A percentile compares a stretch with the other conserved stretches of the same genome.
phyloP scores from a whole-genome alignment of 2,797 vertebrate species.

The Gymnopithys bicolor region DNA sequence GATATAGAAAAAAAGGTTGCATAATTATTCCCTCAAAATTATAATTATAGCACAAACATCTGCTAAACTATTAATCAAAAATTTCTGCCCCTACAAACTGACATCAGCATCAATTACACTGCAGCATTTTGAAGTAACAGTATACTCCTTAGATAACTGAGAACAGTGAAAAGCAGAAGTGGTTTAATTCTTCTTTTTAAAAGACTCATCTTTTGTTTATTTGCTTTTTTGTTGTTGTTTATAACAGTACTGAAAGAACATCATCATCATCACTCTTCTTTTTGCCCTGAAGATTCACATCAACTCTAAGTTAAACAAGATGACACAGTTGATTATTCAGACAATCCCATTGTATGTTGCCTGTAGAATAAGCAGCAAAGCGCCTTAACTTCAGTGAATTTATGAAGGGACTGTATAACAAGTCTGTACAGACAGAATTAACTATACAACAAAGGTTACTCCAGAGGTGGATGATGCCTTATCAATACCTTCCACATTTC shows the following conservation, averaged over 20 bases:
- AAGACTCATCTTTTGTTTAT: accelerated
- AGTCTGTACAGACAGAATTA: not conserved
- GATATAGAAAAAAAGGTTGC: not conserved
- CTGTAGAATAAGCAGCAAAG: not conserved
- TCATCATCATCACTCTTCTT: not conserved
- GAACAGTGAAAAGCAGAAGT: not conserved
- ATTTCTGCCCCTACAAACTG: not conserved
- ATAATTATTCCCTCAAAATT: not conserved
- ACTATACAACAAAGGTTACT: not conserved
- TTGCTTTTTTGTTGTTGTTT: not conserved
- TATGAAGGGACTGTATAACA: not conserved
- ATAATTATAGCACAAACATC: not conserved
- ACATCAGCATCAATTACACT: not conserved
- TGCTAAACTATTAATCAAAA: not conserved
- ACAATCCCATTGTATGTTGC: not conserved
- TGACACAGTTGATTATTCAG: not conserved
- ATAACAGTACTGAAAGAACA: not conserved
- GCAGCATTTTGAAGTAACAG: not conserved
- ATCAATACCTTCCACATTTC: accelerated
- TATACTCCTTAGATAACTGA: not conserved
- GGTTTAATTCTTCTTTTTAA: not conserved
- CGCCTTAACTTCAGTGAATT: not conserved
- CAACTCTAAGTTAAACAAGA: not conserved
- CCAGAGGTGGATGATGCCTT: not conserved
- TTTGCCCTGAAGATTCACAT: not conserved